Percentiles rank a stretch among this genome's conserved stretches.
Conservation (phyloP, 1,140 invertebrate genomes). For the Acromyrmex heyeri region DNA sequence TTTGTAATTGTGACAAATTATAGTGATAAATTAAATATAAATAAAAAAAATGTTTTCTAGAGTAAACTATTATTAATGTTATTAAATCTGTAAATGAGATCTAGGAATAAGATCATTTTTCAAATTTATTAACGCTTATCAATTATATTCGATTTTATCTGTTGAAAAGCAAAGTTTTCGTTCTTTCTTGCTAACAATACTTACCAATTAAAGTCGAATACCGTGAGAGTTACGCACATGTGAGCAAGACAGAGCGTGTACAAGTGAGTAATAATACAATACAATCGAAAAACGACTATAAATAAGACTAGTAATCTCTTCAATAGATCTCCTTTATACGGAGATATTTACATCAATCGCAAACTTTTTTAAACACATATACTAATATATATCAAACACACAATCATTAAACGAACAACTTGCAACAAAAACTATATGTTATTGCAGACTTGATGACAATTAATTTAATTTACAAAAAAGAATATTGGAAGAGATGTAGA, state of each 20-base stretch:
- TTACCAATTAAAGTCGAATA: constrained; percentile 55
- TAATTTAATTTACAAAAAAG: constrained; percentile 12
- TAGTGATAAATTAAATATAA: neutral
- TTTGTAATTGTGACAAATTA: neutral
- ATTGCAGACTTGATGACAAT: neutral
- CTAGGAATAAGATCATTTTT: neutral
- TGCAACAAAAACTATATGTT: neutral
- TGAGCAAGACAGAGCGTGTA: constrained; percentile 66
- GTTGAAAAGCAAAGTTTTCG: neutral
- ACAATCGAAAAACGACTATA: constrained; percentile 17
- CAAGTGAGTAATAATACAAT: constrained; percentile 43
- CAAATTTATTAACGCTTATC: neutral
- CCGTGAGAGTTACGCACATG: constrained; percentile 40
- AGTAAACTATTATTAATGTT: neutral
- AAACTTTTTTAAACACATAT: neutral
- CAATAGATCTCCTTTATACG: neutral
- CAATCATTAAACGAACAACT: neutral
- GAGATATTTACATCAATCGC: neutral
- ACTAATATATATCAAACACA: neutral
- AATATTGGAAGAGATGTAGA: neutral
- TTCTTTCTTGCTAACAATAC: constrained; percentile 38
- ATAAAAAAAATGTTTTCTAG: neutral
- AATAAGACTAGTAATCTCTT: neutral
- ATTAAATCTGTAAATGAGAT: neutral
- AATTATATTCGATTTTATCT: neutral